Percentiles rank a stretch among this genome's conserved stretches.
phyloP scores from a whole-genome alignment of 2,113 vertebrate species.

The Rana temporaria region DNA sequence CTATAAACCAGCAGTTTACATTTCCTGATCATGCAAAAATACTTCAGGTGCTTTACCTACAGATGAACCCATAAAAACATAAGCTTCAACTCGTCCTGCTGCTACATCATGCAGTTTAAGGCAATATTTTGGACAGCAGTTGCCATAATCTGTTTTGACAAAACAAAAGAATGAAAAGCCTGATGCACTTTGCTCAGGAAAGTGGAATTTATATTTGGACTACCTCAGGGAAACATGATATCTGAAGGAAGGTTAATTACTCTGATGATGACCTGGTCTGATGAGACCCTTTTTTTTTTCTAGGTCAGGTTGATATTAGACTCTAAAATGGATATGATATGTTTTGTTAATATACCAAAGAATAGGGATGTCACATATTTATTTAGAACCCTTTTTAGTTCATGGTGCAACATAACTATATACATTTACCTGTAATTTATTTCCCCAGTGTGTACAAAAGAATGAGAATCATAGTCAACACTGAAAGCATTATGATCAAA shows the following conservation, averaged over 20 bases:
- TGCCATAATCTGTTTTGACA: slow-evolving; percentile 70
- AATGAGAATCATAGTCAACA: no score
- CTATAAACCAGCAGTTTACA: neutral
- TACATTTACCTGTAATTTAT: no score
- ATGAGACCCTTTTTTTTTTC: slow-evolving; percentile 69
- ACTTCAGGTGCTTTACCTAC: neutral
- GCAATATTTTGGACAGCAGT: slow-evolving; percentile 39
- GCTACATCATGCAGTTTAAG: slow-evolving; percentile 4
- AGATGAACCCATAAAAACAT: neutral
- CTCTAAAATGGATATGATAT: slow-evolving; percentile 77
- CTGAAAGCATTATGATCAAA: no score
- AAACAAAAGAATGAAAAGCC: slow-evolving; percentile 73
- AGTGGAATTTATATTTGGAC: slow-evolving; percentile 64
- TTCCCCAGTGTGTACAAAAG: slow-evolving; percentile 49
- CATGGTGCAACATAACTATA: no score
- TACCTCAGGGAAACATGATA: slow-evolving; percentile 64
- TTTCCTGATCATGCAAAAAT: neutral
- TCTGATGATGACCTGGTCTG: slow-evolving; percentile 66
- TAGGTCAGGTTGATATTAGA: slow-evolving; percentile 83
- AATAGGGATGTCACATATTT: slow-evolving; percentile 65
- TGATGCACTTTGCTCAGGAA: slow-evolving; percentile 68
- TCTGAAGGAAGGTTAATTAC: slow-evolving; percentile 61
- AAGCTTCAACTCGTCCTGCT: neutral
- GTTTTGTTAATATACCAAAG: slow-evolving; percentile 70
- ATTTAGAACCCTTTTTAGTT: neutral